phyloP scores from a whole-genome alignment of 2,113 vertebrate genomes.

The Sprattus sprattus region DNA sequence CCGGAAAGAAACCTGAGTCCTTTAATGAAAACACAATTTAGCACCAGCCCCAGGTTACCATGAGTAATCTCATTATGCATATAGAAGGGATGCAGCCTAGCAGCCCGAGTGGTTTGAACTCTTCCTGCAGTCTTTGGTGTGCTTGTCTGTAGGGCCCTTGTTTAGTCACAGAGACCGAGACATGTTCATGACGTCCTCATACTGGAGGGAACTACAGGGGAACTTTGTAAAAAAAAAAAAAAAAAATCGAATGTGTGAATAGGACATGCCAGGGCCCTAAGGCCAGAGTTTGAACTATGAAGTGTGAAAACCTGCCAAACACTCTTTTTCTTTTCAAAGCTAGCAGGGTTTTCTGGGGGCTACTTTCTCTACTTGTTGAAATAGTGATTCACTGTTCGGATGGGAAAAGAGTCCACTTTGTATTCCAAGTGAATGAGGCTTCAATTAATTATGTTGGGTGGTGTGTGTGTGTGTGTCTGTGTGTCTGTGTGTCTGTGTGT shows the following conservation, averaged over 20 bases:
- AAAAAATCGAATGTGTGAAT: neutral
- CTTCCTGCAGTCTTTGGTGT: neutral
- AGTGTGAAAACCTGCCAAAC: neutral
- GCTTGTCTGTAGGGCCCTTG: neutral
- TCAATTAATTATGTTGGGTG: neutral
- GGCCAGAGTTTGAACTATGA: neutral
- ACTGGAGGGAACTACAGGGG: neutral
- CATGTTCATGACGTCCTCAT: neutral
- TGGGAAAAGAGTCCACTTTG: neutral
- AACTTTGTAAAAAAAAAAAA: neutral
- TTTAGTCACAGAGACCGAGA: neutral
- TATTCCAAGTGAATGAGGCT: neutral
- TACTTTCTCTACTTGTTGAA: neutral
- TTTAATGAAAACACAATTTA: slow-evolving; percentile 43
- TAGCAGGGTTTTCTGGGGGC: neutral
- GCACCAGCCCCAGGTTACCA: neutral
- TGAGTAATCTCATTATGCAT: slow-evolving; percentile 37
- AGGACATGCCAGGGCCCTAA: neutral
- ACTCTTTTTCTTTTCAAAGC: neutral
- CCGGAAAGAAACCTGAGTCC: slow-evolving; percentile 40
- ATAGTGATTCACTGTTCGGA: neutral
- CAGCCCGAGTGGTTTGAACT: neutral
- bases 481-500: too few species aligned
- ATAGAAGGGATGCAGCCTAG: slow-evolving; percentile 19
- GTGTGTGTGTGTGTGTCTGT: too few species aligned